Conservation (phyloP, 2,113 vertebrate genomes). For the Delphinus delphis region DNA sequence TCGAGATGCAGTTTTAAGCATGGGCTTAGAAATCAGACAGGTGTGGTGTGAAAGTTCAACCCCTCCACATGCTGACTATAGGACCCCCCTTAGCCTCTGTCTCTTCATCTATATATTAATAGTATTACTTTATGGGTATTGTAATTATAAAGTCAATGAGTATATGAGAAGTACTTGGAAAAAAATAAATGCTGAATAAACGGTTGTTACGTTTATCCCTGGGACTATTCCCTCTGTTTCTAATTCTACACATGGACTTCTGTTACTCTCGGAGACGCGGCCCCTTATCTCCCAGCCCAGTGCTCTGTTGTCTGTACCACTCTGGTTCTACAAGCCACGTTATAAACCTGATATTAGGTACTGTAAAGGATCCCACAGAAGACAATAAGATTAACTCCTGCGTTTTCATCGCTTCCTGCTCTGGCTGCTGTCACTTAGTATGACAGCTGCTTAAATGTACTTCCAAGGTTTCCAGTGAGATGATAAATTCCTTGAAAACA, state of each 20-base stretch:
- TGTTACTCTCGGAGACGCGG: neutral
- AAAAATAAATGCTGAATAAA: neutral
- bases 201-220: neutral
- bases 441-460: neutral
- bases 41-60: neutral
- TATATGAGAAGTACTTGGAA: neutral
- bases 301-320: neutral
- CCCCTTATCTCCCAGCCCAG: neutral
- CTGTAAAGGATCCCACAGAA: neutral
- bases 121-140: neutral
- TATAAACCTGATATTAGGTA: neutral
- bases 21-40: neutral
- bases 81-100: neutral
- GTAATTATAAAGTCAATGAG: neutral
- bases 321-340: neutral
- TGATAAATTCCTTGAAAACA: constrained; percentile 14
- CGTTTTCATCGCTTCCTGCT: neutral
- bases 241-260: neutral
- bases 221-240: neutral
- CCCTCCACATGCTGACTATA: neutral
- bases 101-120: neutral
- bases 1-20: neutral
- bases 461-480: neutral
- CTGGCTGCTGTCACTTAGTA: neutral
- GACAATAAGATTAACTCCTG: neutral